A percentile compares a stretch with the other conserved stretches of the same genome.
Conservation (phyloP, 2,113 vertebrate species). For the Sitta europaea region DNA sequence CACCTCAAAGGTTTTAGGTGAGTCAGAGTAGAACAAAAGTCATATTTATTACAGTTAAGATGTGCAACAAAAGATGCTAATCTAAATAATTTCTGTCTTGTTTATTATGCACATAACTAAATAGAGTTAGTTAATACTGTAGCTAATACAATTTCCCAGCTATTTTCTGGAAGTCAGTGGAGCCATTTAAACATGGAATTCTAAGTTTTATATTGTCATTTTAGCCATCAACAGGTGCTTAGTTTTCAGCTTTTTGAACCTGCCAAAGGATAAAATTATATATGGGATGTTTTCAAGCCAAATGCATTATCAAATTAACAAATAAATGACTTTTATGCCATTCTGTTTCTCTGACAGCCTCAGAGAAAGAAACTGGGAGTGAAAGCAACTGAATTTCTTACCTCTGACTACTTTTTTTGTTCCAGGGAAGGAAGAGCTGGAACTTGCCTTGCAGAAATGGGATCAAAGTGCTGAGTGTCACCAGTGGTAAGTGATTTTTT, state of each 20-base stretch:
- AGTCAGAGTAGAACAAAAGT: background rate
- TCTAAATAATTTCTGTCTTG: background rate
- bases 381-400: background rate
- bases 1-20: background rate
- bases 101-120: background rate
- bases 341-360: background rate
- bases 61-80: background rate
- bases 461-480: constrained; percentile 83
- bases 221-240: background rate
- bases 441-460: constrained; percentile 78
- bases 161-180: background rate
- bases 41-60: background rate
- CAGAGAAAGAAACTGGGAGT: background rate
- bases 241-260: background rate
- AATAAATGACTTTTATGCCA: fast-evolving
- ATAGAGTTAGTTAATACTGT: background rate
- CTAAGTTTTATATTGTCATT: background rate
- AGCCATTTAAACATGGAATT: background rate
- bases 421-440: constrained; percentile 85
- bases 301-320: background rate
- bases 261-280: background rate
- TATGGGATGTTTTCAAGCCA: background rate
- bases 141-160: background rate
- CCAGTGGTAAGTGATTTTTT: constrained; percentile 79
- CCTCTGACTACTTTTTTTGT: background rate